Conservation (phyloP, 2,888 invertebrate species). For the Epirrhoe alternata region DNA sequence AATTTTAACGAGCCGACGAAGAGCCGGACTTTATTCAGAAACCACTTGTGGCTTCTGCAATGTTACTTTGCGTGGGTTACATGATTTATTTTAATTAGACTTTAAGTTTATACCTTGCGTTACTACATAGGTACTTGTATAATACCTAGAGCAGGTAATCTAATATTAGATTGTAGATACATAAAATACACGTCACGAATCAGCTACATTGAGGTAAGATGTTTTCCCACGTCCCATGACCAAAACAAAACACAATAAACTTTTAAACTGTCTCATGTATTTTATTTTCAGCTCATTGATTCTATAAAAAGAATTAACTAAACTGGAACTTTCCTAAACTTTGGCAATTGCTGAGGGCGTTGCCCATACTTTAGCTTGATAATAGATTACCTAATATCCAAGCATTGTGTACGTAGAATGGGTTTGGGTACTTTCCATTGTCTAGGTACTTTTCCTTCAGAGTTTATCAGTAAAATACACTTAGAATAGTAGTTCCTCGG, state of each 20-base stretch:
- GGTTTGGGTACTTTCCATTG: constrained; percentile 1
- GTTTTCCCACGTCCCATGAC: too few relatives aligned
- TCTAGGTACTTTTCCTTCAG: background rate
- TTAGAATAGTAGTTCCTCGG: too few relatives aligned
- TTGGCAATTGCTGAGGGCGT: background rate
- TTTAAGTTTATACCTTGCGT: too few relatives aligned
- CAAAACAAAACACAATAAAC: background rate
- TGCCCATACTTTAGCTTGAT: background rate
- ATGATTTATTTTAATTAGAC: background rate
- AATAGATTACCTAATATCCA: background rate
- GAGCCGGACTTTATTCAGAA: constrained; percentile 8
- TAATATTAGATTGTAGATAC: too few relatives aligned
- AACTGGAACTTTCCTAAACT: constrained; percentile 1
- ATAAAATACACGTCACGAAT: too few relatives aligned
- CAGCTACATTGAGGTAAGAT: too few relatives aligned
- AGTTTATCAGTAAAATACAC: too few relatives aligned
- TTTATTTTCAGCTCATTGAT: constrained; percentile 8
- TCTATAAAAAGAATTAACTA: constrained; percentile 6
- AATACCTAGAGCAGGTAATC: too few relatives aligned
- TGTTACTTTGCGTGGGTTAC: background rate
- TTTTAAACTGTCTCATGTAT: background rate
- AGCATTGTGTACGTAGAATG: background rate
- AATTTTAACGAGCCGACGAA: constrained; percentile 3
- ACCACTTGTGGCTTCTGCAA: background rate
- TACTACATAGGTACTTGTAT: too few relatives aligned